Base-by-base conservation (phyloP, 1,140 invertebrate species). In the Leptoteleia sp. region DNA sequence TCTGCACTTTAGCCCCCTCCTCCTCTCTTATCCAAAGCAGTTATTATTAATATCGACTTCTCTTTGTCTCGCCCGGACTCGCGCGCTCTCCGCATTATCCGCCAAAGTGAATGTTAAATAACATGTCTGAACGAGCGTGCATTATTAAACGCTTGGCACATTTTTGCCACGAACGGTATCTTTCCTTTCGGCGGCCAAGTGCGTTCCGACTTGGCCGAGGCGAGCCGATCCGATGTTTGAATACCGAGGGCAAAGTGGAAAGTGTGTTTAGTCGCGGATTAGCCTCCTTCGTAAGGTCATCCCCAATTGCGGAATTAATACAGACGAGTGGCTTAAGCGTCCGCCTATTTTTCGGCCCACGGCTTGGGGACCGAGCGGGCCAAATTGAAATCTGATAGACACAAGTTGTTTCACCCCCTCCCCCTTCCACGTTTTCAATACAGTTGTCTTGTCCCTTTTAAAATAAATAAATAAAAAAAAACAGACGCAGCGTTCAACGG, bases 41-140 rank as follows among this genome's bases (percentile, higher is more conserved):
- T 78, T 78, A 78, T 78, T 78, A 78, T 78, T 78, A 78, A 78
- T 71, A 78, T 78, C 67, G 65, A 78, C 75, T 71, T 71, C 75
- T 52, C 75, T 71, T 78, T 72, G 67, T 72, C 65, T 78, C 61
- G 43, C 59, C 65, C 8, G 47, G 72, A 78, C 75, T 78, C 57
- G 52, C 67, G 54, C 50, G 43, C 50, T 62, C n/a, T n/a, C n/a
- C 72, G 35, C 64, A 62, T 76, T 62, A 76, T 55, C 31, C 64
- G 64, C 64, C 73, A 64, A 76, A 70, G 73, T 64, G 73, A 76
- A 76, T 76, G 64, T 61, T 62, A 64, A 76, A 76, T 76, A 64
- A 57, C 64, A n/a, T n/a, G 57, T 55, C 55, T 68, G 55, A 55
- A 76, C 50, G 61, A 75, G 67, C 45, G 47, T 67, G 45, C 25